Base-by-base conservation (phyloP, 2,888 invertebrate genomes). In the Tribolium freemani region DNA sequence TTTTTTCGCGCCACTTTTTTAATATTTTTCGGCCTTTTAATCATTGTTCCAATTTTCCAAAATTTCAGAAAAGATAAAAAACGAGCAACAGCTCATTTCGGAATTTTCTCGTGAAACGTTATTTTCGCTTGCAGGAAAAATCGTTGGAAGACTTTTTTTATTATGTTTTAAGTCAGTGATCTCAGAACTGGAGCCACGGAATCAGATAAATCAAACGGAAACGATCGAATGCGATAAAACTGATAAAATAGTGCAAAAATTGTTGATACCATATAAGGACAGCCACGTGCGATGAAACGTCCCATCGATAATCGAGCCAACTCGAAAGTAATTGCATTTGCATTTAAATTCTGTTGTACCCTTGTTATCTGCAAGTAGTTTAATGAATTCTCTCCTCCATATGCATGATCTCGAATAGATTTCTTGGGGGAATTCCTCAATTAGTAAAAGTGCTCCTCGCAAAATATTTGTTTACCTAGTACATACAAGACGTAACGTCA, bases 261-360 rank as follows among this genome's bases (percentile, higher is more conserved):
- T 16, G 16, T 16, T 16, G 16, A 16, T 16, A 16, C 16, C 16
- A 16, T 16, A 16, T 26, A 26, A 26, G 26, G 26, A 26, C 26
- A 1, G 3, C 26, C 38, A 38, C 38, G 38, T 38, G 38, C 38
- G 6, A 38, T 38, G 31, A 31, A 31, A 31, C 57, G 57, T 31
- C 31, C 31, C 31, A 9, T 31, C 31, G 16, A 16, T 26, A 38
- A 38, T 38, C n/a, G 8, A n/a, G 30, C 48, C 16, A 60, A 69
- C 50, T 60, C 60, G 13, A 69, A 31, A 31, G 38, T 69, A 69
- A 69, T 69, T 69, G 46, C 69, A 69, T 69, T 61, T 69, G 54
- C 69, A 69, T 69, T 69, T 69, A 53, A 58, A 61, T 61, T 53
- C 44, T 48, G 38, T 50, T 50, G 30, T 16, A 26, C 20, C 26